Evolutionary conservation across 2,797 vertebrate genomes (phyloP).

Genomic region (Sciaenops ocellatus): DNA sequence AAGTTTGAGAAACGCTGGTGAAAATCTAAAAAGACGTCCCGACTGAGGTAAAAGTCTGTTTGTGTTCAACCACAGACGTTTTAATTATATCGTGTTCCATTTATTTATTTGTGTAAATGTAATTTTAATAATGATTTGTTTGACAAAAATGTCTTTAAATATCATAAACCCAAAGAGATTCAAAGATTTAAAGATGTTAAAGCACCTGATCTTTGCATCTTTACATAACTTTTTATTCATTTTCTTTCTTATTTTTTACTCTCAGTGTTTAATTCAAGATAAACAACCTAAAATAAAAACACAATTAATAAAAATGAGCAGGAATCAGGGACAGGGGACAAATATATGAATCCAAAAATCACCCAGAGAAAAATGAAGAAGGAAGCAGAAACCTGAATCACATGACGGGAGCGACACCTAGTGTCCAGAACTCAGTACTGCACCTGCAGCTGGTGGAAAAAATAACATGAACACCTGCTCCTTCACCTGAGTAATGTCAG

Average conservation of each 20-base stretch:
- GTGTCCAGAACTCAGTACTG: slow-evolving; percentile 34
- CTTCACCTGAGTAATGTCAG: background rate
- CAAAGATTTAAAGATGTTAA: background rate
- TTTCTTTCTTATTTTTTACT: too few relatives aligned
- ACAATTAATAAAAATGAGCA: background rate
- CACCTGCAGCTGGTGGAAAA: background rate
- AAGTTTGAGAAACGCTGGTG: too few relatives aligned
- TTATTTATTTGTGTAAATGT: too few relatives aligned
- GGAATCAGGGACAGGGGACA: too few relatives aligned
- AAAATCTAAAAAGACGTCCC: too few relatives aligned
- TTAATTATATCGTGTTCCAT: too few relatives aligned
- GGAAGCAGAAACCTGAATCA: background rate
- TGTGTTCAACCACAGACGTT: too few relatives aligned
- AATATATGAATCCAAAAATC: background rate
- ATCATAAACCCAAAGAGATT: background rate
- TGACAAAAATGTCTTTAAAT: too few relatives aligned
- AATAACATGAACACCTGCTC: background rate
- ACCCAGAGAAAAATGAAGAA: background rate
- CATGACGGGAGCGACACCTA: slow-evolving; percentile 45
- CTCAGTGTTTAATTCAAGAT: background rate
- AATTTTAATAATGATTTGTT: too few relatives aligned
- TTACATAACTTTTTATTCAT: background rate
- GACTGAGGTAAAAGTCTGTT: too few relatives aligned
- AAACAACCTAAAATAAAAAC: background rate
- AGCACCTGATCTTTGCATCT: background rate